Evolutionary conservation across 2,888 invertebrate genomes (phyloP).

Genomic region (Philonicus albiceps): DNA sequence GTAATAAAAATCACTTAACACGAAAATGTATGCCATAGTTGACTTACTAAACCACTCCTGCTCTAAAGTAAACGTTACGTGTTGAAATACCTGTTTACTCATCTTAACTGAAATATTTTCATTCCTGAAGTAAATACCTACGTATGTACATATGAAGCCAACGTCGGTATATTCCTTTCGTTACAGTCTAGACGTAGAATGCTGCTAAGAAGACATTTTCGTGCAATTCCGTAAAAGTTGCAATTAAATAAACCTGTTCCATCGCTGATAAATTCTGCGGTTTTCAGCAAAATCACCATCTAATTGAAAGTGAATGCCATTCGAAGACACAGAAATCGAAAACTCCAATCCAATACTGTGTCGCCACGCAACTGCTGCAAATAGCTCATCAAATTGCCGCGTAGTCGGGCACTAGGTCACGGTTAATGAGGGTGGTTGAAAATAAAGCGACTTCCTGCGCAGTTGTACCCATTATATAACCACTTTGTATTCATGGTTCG

Average conservation of each 20-base stretch:
- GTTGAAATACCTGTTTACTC: background rate
- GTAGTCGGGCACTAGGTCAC: constrained; percentile 16
- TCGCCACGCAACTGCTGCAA: background rate
- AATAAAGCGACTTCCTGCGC: constrained; percentile 22
- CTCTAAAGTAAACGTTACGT: background rate
- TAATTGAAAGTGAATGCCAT: constrained; percentile 2
- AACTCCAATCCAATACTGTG: background rate
- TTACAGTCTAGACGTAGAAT: background rate
- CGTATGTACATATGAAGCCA: background rate
- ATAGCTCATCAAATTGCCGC: background rate
- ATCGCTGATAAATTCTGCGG: background rate
- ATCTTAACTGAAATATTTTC: background rate
- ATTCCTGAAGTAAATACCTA: background rate
- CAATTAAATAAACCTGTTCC: background rate
- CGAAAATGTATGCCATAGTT: background rate
- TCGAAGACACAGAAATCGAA: background rate
- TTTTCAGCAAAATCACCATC: background rate
- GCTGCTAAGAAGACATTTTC: background rate
- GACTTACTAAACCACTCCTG: background rate
- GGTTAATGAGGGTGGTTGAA: background rate
- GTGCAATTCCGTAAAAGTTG: background rate
- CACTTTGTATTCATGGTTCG: constrained; percentile 5
- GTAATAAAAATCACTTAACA: background rate
- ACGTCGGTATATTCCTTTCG: background rate
- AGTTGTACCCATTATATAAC: background rate